These are phyloP conservation scores for Autographa pulchrina DNA, from an alignment of 2,888 invertebrate species.

Conservation along the genomic window DNA sequence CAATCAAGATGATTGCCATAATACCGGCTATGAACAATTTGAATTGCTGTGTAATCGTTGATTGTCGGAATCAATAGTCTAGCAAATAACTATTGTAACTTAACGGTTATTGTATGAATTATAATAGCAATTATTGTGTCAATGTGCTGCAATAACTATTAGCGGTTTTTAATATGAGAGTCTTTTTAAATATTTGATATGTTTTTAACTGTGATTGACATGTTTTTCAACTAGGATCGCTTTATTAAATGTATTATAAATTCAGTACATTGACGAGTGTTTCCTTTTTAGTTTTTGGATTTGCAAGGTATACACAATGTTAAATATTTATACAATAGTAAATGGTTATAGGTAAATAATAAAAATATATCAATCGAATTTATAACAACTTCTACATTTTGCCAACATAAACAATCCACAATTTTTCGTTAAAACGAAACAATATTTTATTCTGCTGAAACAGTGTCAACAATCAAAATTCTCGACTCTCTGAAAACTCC, in stretches of 20 bases:
- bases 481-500: not conserved
- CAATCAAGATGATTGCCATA: conserved; percentile 63
- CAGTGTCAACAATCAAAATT: no score
- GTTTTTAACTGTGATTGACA: not conserved
- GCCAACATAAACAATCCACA: not conserved
- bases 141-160: not conserved
- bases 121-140: not conserved
- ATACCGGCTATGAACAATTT: conserved; percentile 53
- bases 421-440: not conserved
- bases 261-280: no score
- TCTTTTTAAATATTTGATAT: not conserved
- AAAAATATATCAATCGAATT: no score
- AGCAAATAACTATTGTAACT: conserved; percentile 15
- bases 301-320: no score
- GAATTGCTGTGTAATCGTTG: conserved; percentile 34
- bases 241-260: no score
- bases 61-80: conserved; percentile 29
- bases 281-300: no score
- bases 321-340: no score
- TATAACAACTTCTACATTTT: not conserved
- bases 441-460: not conserved
- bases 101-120: conserved; percentile 24
- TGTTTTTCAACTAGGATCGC: not conserved
- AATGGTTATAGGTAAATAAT: no score
- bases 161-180: no score